phyloP scores from a whole-genome alignment of 2,113 vertebrate species.

The Mormoops blainvillei region DNA sequence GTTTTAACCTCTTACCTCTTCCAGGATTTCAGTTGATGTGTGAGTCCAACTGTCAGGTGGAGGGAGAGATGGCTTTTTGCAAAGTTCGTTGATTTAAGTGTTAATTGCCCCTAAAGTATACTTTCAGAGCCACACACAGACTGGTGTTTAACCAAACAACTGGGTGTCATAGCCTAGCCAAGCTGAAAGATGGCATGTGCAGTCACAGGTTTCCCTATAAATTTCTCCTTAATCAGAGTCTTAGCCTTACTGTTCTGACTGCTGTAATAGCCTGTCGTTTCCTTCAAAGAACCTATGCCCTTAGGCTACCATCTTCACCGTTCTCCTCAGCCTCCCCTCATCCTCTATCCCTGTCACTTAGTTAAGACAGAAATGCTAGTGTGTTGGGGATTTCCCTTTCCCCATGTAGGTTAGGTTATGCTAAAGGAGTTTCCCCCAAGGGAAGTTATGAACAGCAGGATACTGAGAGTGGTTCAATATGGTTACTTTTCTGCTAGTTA shows the following conservation, averaged over 20 bases:
- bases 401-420: background rate
- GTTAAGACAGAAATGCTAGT: background rate
- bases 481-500: background rate
- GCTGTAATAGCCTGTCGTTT: background rate
- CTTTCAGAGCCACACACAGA: background rate
- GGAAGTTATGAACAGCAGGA: background rate
- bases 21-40: background rate
- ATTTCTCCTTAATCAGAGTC: background rate
- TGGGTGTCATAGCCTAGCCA: background rate
- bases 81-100: background rate
- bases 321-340: background rate
- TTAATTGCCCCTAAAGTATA: background rate
- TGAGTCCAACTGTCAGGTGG: background rate
- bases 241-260: background rate
- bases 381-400: background rate
- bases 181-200: background rate
- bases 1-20: background rate
- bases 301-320: background rate
- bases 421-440: background rate
- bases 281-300: background rate
- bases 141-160: background rate
- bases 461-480: background rate
- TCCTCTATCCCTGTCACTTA: background rate
- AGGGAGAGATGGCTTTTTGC: background rate
- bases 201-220: background rate